phyloP scores from a whole-genome alignment of 2,888 invertebrate species.

The Polydrusus pterygomalis region DNA sequence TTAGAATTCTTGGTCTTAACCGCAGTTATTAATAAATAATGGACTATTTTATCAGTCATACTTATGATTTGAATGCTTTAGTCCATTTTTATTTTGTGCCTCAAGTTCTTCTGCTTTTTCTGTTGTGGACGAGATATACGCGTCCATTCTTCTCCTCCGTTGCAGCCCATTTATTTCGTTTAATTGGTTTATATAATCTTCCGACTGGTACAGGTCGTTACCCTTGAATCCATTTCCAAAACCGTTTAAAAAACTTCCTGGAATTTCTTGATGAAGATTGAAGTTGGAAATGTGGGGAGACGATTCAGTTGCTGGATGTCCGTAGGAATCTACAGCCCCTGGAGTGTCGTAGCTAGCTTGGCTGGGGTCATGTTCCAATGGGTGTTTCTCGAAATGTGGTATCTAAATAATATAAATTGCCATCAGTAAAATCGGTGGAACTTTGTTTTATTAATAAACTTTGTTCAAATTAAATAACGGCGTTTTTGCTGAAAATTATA shows the following conservation, averaged over 20 bases:
- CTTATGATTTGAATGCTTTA: conserved; percentile 32
- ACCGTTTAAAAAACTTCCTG: not conserved
- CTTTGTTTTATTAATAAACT: no score
- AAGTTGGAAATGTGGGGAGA: not conserved
- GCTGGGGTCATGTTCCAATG: conserved; percentile 49
- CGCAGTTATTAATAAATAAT: not conserved
- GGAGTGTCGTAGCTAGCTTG: conserved; percentile 54
- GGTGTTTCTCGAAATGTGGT: conserved; percentile 51
- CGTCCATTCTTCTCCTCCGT: conserved; percentile 33
- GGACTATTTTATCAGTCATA: conserved; percentile 52
- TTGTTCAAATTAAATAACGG: no score
- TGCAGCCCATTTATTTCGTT: conserved; percentile 39
- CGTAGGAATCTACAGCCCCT: conserved; percentile 54
- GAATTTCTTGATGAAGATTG: not conserved
- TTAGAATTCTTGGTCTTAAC: not conserved
- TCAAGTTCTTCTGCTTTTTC: not conserved
- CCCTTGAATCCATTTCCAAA: conserved; percentile 17
- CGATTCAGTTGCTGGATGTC: conserved; percentile 41
- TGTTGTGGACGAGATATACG: not conserved
- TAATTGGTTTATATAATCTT: conserved; percentile 40
- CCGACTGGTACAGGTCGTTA: conserved; percentile 18
- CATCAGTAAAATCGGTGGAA: no score
- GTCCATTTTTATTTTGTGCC: not conserved
- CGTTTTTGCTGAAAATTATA: no score
- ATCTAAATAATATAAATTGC: conserved; percentile 20